Evolutionary conservation across 1,140 invertebrate species (phyloP).

Genomic region (Drosophila kohkoa): DNA sequence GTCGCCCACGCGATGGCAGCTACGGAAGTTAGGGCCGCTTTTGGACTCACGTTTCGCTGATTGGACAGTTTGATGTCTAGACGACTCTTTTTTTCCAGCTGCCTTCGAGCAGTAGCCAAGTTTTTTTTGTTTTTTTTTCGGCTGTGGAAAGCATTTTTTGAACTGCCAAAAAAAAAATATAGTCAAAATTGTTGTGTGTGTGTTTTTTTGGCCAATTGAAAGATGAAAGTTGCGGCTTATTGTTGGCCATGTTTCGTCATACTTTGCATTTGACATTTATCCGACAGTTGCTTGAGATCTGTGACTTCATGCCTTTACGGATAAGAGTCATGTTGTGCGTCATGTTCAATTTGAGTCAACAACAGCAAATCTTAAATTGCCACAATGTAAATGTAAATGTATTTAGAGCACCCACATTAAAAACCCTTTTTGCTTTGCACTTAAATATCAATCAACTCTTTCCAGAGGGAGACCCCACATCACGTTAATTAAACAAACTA

Average conservation of each 20-base stretch:
- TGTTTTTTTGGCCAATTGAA: conserved; percentile 37
- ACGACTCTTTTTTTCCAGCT: conserved; percentile 16
- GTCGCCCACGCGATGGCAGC: not conserved
- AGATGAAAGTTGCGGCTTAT: conserved; percentile 47
- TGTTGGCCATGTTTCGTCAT: conserved; percentile 35
- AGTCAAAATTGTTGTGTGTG: conserved; percentile 28
- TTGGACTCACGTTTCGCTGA: conserved; percentile 51
- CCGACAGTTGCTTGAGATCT: conserved; percentile 24
- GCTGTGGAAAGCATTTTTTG: conserved; percentile 23
- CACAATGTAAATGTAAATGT: conserved; percentile 14
- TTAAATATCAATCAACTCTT: conserved; percentile 71
- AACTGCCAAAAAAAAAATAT: conserved; percentile 10
- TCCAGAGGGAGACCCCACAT: conserved; percentile 8
- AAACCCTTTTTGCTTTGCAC: conserved; percentile 33
- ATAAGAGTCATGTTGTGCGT: conserved; percentile 9
- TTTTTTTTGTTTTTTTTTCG: not conserved
- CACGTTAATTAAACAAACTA: conserved; percentile 64
- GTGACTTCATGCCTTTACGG: not conserved
- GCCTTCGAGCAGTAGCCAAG: not conserved
- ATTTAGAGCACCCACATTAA: conserved; percentile 12
- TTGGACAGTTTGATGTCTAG: conserved; percentile 59
- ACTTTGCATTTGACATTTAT: conserved; percentile 47
- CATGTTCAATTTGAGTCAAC: conserved; percentile 15
- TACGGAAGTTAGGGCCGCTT: conserved; percentile 40
- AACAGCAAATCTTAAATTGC: conserved; percentile 2